Base-by-base conservation (phyloP, 1,140 invertebrate genomes). In the Lepidostoma basale region DNA sequence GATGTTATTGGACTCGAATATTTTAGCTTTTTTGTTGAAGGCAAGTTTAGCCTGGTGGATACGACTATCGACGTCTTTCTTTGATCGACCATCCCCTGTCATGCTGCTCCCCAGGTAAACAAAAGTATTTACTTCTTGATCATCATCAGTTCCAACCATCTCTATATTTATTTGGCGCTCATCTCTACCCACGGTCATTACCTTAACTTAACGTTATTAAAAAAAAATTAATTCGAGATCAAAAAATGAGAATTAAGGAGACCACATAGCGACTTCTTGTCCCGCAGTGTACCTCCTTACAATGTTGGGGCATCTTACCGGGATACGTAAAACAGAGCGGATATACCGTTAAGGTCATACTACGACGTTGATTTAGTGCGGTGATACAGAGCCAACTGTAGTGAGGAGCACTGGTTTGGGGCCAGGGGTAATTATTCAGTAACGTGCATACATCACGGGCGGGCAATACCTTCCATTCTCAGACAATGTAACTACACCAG, bases 361-460 rank as follows among this genome's bases (percentile, higher is more conserved):
- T 5, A 20, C 8, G 56, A 66, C 64, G 42, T 25, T 66, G 64
- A 66, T 66, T 66, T 66, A 66, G 28, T 66, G 22, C 20, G 52
- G 33, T 42, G 36, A 66, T 66, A 58, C 18, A n/a, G 44, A 52
- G 22, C 33, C 23, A 49, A 64, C 62, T 33, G 62, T 64, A 8
- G 14, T n/a, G 10, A 18, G 16, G 33, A 12, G 16, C 26, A 16
- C 20, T 14, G 33, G 14, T 49, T 54, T 26, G 40, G 40, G 20
- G 64, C 20, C 33, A 2, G 33, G 20, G 16, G 18, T 66, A 66
- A 66, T 66, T 66, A 66, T 66, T 44, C 64, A 40, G 56, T 33
- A 59, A 16, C 49, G 23, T n/a, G 33, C 64, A 44, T 58, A 66
- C 52, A 58, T 58, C 49, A 66, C 30, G 5, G 1, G 18, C 16